These are phyloP conservation scores for Chelonia mydas DNA, from an alignment of 2,797 vertebrate genomes.

Conservation along the genomic window DNA sequence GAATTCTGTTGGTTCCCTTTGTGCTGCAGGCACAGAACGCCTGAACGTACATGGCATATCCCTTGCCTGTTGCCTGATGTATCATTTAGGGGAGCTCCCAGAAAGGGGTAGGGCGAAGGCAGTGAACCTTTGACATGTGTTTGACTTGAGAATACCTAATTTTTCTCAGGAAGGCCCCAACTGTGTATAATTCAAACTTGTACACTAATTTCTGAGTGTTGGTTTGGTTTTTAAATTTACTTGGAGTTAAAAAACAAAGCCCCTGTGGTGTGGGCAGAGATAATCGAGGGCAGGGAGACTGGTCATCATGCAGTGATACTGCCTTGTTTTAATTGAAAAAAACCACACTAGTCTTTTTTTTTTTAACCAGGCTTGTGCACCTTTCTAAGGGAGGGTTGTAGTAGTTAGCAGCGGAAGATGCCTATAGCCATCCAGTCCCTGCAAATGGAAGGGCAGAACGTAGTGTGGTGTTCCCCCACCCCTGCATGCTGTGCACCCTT, in stretches of 20 bases:
- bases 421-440: not conserved
- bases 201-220: not conserved
- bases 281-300: not conserved
- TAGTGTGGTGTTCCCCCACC: not conserved
- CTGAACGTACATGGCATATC: not conserved
- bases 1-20: accelerated
- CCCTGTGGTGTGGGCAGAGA: not conserved
- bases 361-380: not conserved
- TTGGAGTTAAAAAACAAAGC: not conserved
- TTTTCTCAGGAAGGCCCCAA: not conserved
- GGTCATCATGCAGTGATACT: not conserved
- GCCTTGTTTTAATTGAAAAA: not conserved
- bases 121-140: not conserved
- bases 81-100: not conserved
- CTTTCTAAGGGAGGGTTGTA: not conserved
- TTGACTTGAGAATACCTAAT: not conserved
- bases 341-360: not conserved
- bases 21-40: not conserved
- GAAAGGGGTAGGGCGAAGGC: not conserved
- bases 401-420: not conserved
- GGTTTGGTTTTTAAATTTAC: not conserved
- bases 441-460: not conserved
- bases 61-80: not conserved
- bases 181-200: not conserved
- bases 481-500: not conserved